Base-by-base conservation (phyloP, 35 echinoderm and acorn worm genomes). In the Holothuria glaberrima region DNA sequence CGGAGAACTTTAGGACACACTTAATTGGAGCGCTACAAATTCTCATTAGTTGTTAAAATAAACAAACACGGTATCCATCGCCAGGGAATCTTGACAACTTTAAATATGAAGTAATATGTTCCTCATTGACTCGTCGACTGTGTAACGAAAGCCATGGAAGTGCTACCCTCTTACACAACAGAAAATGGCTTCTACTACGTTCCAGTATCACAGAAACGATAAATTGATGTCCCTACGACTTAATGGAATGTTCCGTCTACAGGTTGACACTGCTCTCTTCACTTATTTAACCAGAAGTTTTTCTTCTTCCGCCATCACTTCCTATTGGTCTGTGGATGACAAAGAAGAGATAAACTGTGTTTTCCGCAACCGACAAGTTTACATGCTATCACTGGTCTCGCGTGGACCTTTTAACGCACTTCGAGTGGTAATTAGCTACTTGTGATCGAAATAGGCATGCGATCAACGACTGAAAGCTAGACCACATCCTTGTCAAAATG, bases 291-390 rank as follows among this genome's bases (percentile, higher is more conserved):
- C 38, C 18, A 41, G 50, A 48, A 78, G 50, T 41, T 78, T 78
- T 78, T 78, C 74, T 78, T 21, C 74, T 78, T 78, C 74, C 74
- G 74, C 74, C 74, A 78, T 78, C 74, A 78, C 74, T 78, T 78
- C 74, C 74, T 78, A 78, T 78, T 78, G 74, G 74, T 78, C 74
- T 78, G 50, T 78, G 74, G 36, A 78, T 78, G 74, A 78, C 74
- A 78, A 22, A 38, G 74, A 48, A 78, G 74, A 48, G 74, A 48
- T 78, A 78, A 48, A 78, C 38, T 21, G 74, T 78, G 74, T 48
- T 78, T 78, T 78, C 74, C 74, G 38, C 74, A 78, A 48, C 44
- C 41, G n/a, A 48, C 50, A 48, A 78, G 50, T 54, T 54, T 54
- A 78, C 74, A 78, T 52, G 74, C 74, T 33, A 27, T 27, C 50